Evolutionary conservation across 2,797 vertebrate genomes (phyloP).

Genomic region (Muraenolepis orangiensis): DNA sequence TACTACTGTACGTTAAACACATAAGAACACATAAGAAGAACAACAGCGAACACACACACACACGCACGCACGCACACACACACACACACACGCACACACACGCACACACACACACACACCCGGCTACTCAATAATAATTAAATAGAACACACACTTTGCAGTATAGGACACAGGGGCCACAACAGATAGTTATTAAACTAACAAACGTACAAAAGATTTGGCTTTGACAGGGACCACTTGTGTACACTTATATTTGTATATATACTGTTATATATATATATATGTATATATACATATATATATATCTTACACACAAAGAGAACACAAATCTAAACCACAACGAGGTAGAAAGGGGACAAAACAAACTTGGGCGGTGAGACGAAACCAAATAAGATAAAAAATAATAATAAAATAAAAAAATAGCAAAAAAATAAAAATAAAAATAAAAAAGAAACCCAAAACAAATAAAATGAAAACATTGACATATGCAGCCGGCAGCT

Average conservation of each 20-base stretch:
- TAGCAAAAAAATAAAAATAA: slow-evolving; percentile 43
- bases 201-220: slow-evolving; percentile 16
- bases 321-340: no score
- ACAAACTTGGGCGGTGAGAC: not conserved
- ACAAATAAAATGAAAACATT: not conserved
- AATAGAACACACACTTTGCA: slow-evolving; percentile 43
- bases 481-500: not conserved
- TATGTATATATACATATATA: no score
- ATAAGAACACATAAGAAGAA: slow-evolving; percentile 21
- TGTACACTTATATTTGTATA: no score
- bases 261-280: no score
- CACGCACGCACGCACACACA: no score
- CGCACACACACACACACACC: no score
- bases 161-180: slow-evolving; percentile 30
- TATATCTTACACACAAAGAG: no score
- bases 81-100: no score
- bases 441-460: not conserved
- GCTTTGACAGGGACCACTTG: no score
- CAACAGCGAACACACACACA: slow-evolving; percentile 46
- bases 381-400: not conserved
- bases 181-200: slow-evolving; percentile 29
- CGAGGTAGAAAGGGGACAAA: no score
- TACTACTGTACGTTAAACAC: slow-evolving; percentile 32
- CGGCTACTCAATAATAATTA: slow-evolving; percentile 34
- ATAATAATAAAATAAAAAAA: slow-evolving; percentile 28